A percentile compares a stretch with the other conserved stretches of the same genome.
These are phyloP conservation scores for Drosophila macrothrix DNA, from an alignment of 2,888 invertebrate species.

Conservation along the genomic window DNA sequence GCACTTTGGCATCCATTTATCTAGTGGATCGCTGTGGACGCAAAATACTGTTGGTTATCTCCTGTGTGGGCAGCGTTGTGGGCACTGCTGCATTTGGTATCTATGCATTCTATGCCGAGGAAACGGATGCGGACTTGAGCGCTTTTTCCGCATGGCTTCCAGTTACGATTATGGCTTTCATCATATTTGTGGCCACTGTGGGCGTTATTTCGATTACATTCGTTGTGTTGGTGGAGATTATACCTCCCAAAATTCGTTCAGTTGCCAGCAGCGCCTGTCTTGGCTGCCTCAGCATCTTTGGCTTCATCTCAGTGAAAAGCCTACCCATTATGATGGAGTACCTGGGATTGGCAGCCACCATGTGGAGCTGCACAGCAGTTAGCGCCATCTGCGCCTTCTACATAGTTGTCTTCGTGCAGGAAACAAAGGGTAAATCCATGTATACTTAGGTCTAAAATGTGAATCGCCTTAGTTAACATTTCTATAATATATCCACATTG, in stretches of 20 bases:
- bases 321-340: slow-evolving; percentile 74
- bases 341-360: slow-evolving; percentile 70
- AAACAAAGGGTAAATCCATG: slow-evolving; percentile 79
- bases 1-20: slow-evolving; percentile 67
- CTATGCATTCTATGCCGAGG: slow-evolving; percentile 69
- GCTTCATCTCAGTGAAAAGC: slow-evolving; percentile 68
- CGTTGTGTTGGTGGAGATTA: slow-evolving; percentile 77
- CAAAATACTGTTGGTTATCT: slow-evolving; percentile 69
- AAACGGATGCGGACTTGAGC: slow-evolving; percentile 52
- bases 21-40: slow-evolving; percentile 78
- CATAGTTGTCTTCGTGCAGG: slow-evolving; percentile 69
- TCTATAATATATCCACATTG: not conserved
- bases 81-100: slow-evolving; percentile 70
- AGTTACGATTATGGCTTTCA: slow-evolving; percentile 70
- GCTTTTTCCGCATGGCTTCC: slow-evolving; percentile 70
- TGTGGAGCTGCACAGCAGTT: slow-evolving; percentile 75
- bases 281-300: slow-evolving; percentile 62
- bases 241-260: slow-evolving; percentile 77
- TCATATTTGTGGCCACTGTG: slow-evolving; percentile 76
- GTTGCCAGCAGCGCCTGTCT: slow-evolving; percentile 69
- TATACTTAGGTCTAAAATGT: slow-evolving; percentile 41
- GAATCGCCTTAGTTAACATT: not conserved
- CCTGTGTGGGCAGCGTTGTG: slow-evolving; percentile 66
- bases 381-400: slow-evolving; percentile 73
- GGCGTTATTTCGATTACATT: slow-evolving; percentile 76